Conservation (phyloP, 2,888 invertebrate species). For the Shargacucullia verbasci region DNA sequence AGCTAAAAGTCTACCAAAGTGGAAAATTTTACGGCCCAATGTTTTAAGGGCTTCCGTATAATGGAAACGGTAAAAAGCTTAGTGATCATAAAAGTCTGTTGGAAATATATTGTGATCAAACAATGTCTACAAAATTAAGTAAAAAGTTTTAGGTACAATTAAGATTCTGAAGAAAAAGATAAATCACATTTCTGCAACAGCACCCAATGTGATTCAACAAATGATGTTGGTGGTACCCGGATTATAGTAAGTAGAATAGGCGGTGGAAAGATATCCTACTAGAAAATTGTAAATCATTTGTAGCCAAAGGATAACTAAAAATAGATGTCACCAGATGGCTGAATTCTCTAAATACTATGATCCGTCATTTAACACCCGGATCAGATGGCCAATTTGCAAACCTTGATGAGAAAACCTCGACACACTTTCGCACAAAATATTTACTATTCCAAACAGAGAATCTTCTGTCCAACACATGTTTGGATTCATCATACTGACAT, state of each 20-base stretch:
- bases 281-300: too few species aligned
- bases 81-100: constrained; percentile 29
- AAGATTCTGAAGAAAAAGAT: too few species aligned
- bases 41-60: constrained; percentile 17
- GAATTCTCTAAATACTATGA: neutral
- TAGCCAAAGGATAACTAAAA: too few species aligned
- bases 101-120: constrained; percentile 22
- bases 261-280: too few species aligned
- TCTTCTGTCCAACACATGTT: constrained; percentile 3
- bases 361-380: neutral
- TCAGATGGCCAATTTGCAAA: constrained; percentile 1
- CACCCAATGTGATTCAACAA: too few species aligned
- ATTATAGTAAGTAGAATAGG: too few species aligned
- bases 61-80: constrained; percentile 25
- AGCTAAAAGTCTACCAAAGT: constrained; percentile 23
- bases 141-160: neutral
- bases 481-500: neutral
- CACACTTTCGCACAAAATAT: neutral
- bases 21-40: constrained; percentile 23
- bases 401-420: constrained; percentile 2
- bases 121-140: neutral
- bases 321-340: neutral
- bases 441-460: neutral
- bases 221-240: too few species aligned
- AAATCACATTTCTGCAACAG: too few species aligned